These are phyloP conservation scores for Drepanosiphum platanoidis DNA, from an alignment of 2,888 invertebrate genomes.

Conservation along the genomic window DNA sequence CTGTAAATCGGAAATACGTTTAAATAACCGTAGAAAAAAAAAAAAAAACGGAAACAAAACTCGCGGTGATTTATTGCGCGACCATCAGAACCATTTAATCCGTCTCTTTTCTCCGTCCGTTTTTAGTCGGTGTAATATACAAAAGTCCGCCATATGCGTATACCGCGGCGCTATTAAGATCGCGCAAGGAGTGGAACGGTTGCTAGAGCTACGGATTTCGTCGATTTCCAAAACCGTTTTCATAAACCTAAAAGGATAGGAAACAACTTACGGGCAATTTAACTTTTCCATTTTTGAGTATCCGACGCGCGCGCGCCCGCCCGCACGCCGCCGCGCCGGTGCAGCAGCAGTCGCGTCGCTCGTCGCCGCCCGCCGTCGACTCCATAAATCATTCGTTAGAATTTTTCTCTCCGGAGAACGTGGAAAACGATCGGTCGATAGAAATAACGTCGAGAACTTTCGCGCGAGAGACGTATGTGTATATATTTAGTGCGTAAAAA, in stretches of 20 bases:
- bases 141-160: background rate
- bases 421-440: conserved; percentile 30
- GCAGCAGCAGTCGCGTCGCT: too few relatives aligned
- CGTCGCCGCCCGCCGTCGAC: background rate
- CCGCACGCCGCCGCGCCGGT: too few relatives aligned
- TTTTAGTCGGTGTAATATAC: background rate
- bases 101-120: background rate
- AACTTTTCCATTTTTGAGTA: conserved; percentile 35
- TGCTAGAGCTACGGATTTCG: background rate
- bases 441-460: conserved; percentile 23
- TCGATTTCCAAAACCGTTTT: conserved; percentile 25
- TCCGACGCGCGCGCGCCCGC: background rate
- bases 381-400: conserved; percentile 26
- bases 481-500: too few relatives aligned
- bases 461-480: background rate
- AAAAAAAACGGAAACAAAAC: too few relatives aligned
- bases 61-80: background rate
- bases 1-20: too few relatives aligned
- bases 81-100: background rate
- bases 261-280: conserved; percentile 48
- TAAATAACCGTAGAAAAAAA: too few relatives aligned
- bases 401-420: conserved; percentile 12
- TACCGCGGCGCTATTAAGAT: background rate
- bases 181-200: background rate
- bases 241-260: background rate